Conservation (phyloP, 2,888 invertebrate genomes). For the Drosophila pseudotalamancana region DNA sequence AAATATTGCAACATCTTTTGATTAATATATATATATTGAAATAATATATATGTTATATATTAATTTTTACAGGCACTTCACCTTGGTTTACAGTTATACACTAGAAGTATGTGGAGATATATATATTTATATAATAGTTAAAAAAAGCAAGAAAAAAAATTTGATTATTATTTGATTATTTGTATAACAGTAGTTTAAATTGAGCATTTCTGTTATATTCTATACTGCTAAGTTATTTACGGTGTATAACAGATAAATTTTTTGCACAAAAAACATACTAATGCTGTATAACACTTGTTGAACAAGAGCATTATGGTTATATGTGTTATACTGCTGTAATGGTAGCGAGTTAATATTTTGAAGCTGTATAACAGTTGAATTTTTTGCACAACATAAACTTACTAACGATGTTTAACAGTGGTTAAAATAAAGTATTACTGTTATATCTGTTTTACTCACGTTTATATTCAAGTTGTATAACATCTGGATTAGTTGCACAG, state of each 20-base stretch:
- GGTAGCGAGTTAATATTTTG: background rate
- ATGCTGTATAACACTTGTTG: conserved; percentile 52
- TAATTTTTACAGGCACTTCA: conserved; percentile 65
- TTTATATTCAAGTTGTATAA: conserved; percentile 24
- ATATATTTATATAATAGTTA: background rate
- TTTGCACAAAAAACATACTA: conserved; percentile 10
- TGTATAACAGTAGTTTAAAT: too few species aligned
- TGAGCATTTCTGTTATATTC: too few species aligned
- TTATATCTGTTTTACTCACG: conserved; percentile 29
- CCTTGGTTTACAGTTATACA: conserved; percentile 44
- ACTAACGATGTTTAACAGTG: conserved; percentile 52
- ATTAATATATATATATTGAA: conserved; percentile 72
- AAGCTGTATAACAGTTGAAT: too few species aligned
- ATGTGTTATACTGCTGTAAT: conserved; percentile 21
- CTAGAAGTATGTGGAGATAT: conserved; percentile 9
- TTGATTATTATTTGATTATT: conserved; percentile 4
- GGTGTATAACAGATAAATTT: too few species aligned
- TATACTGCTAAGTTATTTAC: too few species aligned
- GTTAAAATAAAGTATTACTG: conserved; percentile 57
- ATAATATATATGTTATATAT: too few species aligned
- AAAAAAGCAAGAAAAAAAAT: conserved; percentile 15
- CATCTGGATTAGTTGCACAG: conserved; percentile 18
- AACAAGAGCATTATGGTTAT: conserved; percentile 60
- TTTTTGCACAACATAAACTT: too few species aligned
- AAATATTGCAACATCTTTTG: conserved; percentile 67